Base-by-base conservation (phyloP, 2,888 invertebrate species). In the Dynastes maya region DNA sequence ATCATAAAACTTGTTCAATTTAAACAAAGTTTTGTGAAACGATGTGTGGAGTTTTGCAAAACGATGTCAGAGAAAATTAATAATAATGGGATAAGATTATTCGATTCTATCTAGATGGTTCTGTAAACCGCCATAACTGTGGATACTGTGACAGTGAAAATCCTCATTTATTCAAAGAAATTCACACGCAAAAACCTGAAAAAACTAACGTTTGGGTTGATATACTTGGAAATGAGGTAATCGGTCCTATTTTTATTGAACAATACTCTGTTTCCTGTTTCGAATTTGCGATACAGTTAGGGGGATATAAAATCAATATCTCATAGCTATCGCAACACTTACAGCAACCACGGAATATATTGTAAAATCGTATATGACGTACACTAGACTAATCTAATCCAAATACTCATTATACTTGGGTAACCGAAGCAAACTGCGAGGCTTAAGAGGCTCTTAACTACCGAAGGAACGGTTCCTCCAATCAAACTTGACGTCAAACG, bases 401-500 rank as follows among this genome's bases (percentile, higher is more conserved):
- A 16, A 71, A 71, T 71, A 55, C 58, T 71, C 71, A 37, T 71
- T 71, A 71, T 58, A 58, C 32, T 71, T 71, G 40, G 58, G 71
- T 71, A 58, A 58, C 37, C 40, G 71, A 22, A 32, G 71, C 22
- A 55, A 71, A 71, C 71, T 71, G 40, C 32, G 32, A 16, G 32
- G 71, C 58, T 58, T 55, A 58, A 71, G 58, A 71, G 71, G 71
- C 55, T 58, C 58, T 71, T 55, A 71, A 71, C 71, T 71, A 9
- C 37, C 37, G 58, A 16, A 37, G 58, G 32, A 58, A 71, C 37
- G 37, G 55, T 71, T 55, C 22, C 71, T 58, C 58, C 37, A 58
- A 71, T 58, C 71, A 71, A 71, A 71, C 71, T 55, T 71, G 58
- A 71, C 68, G 45, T 27, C 68, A 68, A 68, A 68, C 58, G 58